Evolutionary conservation across 2,113 vertebrate genomes (phyloP).

Genomic region (Microcebus ravelobensis): DNA sequence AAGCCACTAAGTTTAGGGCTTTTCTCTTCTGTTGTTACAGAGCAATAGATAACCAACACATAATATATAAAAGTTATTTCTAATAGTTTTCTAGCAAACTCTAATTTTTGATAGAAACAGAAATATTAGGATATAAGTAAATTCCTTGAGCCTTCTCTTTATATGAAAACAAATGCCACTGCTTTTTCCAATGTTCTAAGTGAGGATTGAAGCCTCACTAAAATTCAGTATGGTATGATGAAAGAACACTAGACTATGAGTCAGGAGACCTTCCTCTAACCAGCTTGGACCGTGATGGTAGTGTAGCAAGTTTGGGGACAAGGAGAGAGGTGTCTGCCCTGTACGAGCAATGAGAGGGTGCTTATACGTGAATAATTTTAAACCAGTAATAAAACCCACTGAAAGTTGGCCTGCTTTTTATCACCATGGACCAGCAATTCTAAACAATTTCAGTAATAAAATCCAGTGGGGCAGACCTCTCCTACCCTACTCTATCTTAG

Average conservation of each 20-base stretch:
- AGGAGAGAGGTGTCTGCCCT: not conserved
- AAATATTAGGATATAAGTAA: conserved; percentile 1
- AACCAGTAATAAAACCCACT: not conserved
- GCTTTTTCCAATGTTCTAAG: not conserved
- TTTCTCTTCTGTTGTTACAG: not conserved
- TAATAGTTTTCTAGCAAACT: not conserved
- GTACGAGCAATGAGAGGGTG: not conserved
- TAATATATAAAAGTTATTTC: not conserved
- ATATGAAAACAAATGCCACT: not conserved
- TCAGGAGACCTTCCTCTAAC: not conserved
- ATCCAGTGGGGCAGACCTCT: not conserved
- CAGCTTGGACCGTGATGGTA: not conserved
- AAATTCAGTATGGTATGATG: not conserved
- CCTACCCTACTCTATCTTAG: not conserved
- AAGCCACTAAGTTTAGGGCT: not conserved
- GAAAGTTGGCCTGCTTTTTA: not conserved
- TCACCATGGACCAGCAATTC: not conserved
- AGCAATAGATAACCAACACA: conserved; percentile 1
- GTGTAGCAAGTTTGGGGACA: not conserved
- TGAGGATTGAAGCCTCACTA: not conserved
- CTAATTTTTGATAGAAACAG: not conserved
- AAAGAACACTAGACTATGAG: not conserved
- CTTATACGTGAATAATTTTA: not conserved
- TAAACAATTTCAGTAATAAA: not conserved
- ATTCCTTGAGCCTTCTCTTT: not conserved